Evolutionary conservation across 2,888 invertebrate genomes (phyloP).

Genomic region (Crocallis elinguaria): DNA sequence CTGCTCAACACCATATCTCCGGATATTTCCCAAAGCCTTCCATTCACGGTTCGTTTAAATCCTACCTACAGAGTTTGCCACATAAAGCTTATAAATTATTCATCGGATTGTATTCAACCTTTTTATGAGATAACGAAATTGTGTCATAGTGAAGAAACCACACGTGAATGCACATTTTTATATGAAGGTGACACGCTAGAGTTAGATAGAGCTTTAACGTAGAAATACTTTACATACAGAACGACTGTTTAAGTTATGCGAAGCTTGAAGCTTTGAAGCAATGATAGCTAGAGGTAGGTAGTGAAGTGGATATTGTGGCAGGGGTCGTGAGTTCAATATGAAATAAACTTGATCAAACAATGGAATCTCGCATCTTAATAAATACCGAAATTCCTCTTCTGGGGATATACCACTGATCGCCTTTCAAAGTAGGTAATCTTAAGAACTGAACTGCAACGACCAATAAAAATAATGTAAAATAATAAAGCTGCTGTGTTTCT

Average conservation of each 20-base stretch:
- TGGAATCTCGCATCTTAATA: too few relatives aligned
- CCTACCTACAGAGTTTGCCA: conserved; percentile 54
- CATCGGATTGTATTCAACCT: conserved; percentile 57
- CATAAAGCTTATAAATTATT: conserved; percentile 67
- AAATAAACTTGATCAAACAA: too few relatives aligned
- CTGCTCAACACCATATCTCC: background rate
- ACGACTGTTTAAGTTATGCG: background rate
- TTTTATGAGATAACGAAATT: conserved; percentile 54
- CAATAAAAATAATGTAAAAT: too few relatives aligned
- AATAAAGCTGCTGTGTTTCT: too few relatives aligned
- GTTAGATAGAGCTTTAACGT: background rate
- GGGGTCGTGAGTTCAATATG: too few relatives aligned
- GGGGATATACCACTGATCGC: too few relatives aligned
- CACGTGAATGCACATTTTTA: conserved; percentile 2
- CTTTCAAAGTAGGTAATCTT: too few relatives aligned
- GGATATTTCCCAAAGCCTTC: conserved; percentile 21
- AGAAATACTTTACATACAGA: background rate
- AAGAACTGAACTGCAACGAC: too few relatives aligned
- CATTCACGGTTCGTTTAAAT: conserved; percentile 67
- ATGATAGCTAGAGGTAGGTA: background rate
- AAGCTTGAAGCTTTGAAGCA: background rate
- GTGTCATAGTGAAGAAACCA: conserved; percentile 31
- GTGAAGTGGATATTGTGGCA: too few relatives aligned
- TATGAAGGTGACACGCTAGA: background rate
- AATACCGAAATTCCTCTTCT: too few relatives aligned